Conservation (phyloP, 2,797 vertebrate species). For the Lophius americanus region DNA sequence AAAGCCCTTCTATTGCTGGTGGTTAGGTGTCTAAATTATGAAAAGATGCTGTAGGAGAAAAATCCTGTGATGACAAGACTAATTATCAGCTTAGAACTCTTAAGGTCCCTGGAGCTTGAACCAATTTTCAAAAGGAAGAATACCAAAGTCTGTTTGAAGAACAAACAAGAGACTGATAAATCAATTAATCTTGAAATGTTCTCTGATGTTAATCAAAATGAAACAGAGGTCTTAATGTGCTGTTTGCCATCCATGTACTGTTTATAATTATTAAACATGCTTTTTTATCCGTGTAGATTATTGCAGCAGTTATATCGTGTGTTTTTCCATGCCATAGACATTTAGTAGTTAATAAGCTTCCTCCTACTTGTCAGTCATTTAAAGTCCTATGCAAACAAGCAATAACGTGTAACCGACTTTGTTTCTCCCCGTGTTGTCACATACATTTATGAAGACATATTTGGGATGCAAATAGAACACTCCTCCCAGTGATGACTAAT, state of each 20-base stretch:
- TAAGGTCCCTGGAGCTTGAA: conserved; percentile 45
- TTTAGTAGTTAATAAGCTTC: neutral
- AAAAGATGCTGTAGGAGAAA: conserved; percentile 57
- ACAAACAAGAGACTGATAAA: neutral
- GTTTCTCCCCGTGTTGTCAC: too few species aligned
- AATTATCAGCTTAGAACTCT: conserved; percentile 66
- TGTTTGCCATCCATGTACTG: neutral
- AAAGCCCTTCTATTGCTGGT: conserved; percentile 57
- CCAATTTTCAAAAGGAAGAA: conserved; percentile 27
- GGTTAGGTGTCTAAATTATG: conserved; percentile 71
- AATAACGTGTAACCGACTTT: neutral
- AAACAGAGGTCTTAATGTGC: neutral
- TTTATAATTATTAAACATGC: too few species aligned
- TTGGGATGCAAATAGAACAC: neutral
- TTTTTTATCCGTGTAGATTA: neutral
- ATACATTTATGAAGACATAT: neutral
- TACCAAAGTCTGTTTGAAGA: conserved; percentile 13
- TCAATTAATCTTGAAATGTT: neutral
- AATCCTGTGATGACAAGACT: conserved; percentile 65
- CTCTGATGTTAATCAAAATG: neutral
- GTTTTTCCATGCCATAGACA: neutral
- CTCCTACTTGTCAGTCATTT: neutral
- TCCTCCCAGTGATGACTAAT: conserved; percentile 25
- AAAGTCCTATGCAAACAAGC: neutral
- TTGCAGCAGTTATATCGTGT: neutral